phyloP scores from a whole-genome alignment of 2,888 invertebrate species.

The Dolichopus griseipennis region DNA sequence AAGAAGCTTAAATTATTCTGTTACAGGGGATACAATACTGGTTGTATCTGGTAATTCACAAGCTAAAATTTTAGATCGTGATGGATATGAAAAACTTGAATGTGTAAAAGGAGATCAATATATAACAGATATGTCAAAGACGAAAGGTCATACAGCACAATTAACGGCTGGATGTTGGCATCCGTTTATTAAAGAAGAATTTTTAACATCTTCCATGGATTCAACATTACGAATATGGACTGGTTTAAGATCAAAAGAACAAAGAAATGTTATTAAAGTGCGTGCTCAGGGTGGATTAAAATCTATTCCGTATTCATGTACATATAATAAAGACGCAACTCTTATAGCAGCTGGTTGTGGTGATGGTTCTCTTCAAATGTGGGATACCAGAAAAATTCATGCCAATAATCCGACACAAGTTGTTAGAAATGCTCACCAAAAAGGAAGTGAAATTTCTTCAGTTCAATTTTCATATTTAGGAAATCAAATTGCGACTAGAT shows the following conservation, averaged over 20 bases:
- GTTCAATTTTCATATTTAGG: slow-evolving; percentile 78
- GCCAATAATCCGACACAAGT: slow-evolving; percentile 71
- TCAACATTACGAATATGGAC: slow-evolving; percentile 91
- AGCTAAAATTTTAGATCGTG: slow-evolving; percentile 88
- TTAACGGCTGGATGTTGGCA: slow-evolving; percentile 90
- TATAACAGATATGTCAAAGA: slow-evolving; percentile 84
- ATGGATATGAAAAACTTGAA: slow-evolving; percentile 87
- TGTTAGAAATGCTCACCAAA: slow-evolving; percentile 70
- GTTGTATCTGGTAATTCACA: slow-evolving; percentile 88
- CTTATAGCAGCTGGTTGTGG: slow-evolving; percentile 84
- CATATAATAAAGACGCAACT: slow-evolving; percentile 76
- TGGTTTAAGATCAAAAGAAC: slow-evolving; percentile 66
- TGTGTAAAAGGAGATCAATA: slow-evolving; percentile 95
- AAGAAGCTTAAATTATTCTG: slow-evolving; percentile 74
- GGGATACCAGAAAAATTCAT: slow-evolving; percentile 88
- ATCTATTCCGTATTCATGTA: slow-evolving; percentile 74
- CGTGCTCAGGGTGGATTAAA: slow-evolving; percentile 77
- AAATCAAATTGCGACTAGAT: slow-evolving; percentile 60
- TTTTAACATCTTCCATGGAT: slow-evolving; percentile 89
- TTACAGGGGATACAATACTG: slow-evolving; percentile 86
- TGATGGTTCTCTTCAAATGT: slow-evolving; percentile 94
- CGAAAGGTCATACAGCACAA: slow-evolving; percentile 90
- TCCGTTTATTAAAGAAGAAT: slow-evolving; percentile 82
- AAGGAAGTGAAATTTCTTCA: slow-evolving; percentile 71
- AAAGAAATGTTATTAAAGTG: slow-evolving; percentile 78